Conservation (phyloP, 2,113 vertebrate genomes). For the Pyrgilauda ruficollis region DNA sequence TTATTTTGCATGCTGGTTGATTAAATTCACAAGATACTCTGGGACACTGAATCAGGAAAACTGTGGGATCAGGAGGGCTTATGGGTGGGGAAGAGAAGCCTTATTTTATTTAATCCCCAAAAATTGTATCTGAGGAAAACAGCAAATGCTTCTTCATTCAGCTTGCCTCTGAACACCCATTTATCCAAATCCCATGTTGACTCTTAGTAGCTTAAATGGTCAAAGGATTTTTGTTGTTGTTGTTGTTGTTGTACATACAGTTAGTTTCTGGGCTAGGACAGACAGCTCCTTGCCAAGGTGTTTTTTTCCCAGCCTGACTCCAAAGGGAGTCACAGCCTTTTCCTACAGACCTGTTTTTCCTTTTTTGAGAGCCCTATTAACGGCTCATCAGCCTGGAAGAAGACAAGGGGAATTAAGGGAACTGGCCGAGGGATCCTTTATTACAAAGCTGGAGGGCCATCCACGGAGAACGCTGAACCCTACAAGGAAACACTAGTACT, state of each 20-base stretch:
- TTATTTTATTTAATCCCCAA: background rate
- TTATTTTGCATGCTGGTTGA: background rate
- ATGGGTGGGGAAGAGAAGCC: background rate
- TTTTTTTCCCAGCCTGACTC: background rate
- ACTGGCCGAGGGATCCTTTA: background rate
- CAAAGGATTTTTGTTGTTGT: background rate
- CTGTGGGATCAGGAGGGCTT: background rate
- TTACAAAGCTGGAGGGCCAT: background rate
- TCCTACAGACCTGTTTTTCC: background rate
- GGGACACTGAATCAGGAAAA: background rate
- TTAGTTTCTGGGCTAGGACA: background rate
- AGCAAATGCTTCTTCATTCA: background rate
- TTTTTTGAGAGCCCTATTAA: background rate
- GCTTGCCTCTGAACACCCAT: background rate
- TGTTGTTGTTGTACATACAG: fast-evolving
- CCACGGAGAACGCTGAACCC: background rate
- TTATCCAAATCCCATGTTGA: background rate
- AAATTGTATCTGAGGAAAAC: background rate
- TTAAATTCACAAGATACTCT: background rate
- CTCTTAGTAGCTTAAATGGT: background rate
- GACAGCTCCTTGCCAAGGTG: background rate
- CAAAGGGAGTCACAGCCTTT: background rate
- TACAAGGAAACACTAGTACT: conserved; percentile 53
- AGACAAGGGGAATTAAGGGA: background rate
- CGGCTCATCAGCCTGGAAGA: background rate